Evolutionary conservation across 1,140 invertebrate species (phyloP), one percentile per base, ranked within the genome.

Genomic region (Drosophila kanapiae): DNA sequence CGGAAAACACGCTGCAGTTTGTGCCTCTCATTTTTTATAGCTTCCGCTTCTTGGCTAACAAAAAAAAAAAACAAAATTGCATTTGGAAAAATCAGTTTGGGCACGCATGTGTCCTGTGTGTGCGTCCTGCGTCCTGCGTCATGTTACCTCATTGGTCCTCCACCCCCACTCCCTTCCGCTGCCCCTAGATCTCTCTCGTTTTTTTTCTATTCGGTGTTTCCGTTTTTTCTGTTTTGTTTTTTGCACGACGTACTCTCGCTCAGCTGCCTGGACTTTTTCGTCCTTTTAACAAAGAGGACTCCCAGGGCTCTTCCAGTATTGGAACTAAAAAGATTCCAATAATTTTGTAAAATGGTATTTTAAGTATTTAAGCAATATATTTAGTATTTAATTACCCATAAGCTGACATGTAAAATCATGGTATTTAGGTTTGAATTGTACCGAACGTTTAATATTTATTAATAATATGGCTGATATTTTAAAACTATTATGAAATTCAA

Each of bases 171-270:
- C 40, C 23, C 14, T 49, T 43, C 13, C 54, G 14, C 16, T 40
- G 9, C 62, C 76, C 58, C 67, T 40, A 37, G 13, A 16, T 27
- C 35, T 42, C 57, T 16, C 29, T 31, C 58, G 18, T 53, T 49
- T 47, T 42, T 51, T 35, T 38, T 48, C 35, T 11, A 69, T 48
- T 59, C 23, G 35, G 10, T 38, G 33, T 40, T 31, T 59, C 58
- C 47, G 58, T 53, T 61, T 23, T 79, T 67, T 83, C 18, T 56
- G 53, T 74, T 86, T 86, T 86, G 80, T 86, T 88, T 88, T 86
- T 86, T 63, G 83, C 83, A 88, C 83, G 83, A 80, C 45, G 63
- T 63, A 53, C 45, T 45, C 40, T 45, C 13, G 16, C 40, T 16
- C 31, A 49, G 48, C 53, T 49, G 38, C 38, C 67, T 29, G 37